Evolutionary conservation across 1,140 invertebrate genomes (phyloP).

Genomic region (Diuraphis noxia): DNA sequence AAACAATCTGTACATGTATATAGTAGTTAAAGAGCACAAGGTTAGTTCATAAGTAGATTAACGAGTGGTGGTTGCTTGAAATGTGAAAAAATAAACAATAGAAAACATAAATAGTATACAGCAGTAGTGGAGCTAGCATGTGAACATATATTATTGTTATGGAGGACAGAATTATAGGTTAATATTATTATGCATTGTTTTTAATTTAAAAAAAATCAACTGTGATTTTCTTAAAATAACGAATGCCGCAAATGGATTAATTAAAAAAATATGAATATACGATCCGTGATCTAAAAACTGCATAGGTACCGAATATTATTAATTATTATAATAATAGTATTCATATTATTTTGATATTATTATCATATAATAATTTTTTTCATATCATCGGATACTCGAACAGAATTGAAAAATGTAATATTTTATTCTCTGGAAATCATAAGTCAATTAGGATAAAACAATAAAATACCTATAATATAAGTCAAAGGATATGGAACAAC

Average conservation of each 20-base stretch:
- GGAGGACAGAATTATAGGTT: not conserved
- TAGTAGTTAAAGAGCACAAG: slow-evolving; percentile 33
- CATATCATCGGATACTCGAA: not conserved
- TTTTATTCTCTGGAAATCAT: not conserved
- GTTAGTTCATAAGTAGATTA: slow-evolving; percentile 28
- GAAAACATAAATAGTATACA: not conserved
- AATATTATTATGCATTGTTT: not conserved
- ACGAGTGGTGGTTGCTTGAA: not conserved
- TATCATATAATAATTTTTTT: not conserved
- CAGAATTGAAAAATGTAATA: not conserved
- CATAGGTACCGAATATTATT: too few species aligned
- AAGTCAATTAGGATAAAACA: not conserved
- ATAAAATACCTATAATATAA: not conserved
- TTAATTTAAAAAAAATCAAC: not conserved
- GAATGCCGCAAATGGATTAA: not conserved
- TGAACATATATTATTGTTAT: not conserved
- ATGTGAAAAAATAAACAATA: slow-evolving; percentile 3
- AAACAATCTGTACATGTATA: not conserved
- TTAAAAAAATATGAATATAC: not conserved
- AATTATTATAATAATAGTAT: too few species aligned
- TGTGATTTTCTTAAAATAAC: not conserved
- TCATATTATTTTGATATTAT: not conserved
- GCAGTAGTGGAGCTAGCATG: not conserved
- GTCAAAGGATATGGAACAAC: too few species aligned
- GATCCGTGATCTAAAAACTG: not conserved